Evolutionary conservation across 2,888 invertebrate genomes (phyloP).

Genomic region (Drosophila sordidapex): DNA sequence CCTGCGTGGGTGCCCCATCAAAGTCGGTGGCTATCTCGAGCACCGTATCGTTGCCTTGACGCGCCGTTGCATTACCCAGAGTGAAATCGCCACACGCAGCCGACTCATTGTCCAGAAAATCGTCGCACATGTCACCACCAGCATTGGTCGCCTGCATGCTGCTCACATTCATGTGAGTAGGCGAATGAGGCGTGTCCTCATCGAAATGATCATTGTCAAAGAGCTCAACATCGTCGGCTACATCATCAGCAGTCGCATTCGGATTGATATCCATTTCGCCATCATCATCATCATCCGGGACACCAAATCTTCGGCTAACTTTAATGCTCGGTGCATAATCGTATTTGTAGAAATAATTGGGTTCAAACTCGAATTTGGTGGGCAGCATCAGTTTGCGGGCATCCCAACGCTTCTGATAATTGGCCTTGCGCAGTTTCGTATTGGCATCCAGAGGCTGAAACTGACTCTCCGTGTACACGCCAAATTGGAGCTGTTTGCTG

Average conservation of each 20-base stretch:
- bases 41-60: constrained; percentile 72
- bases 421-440: constrained; percentile 78
- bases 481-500: constrained; percentile 76
- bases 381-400: constrained; percentile 83
- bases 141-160: not conserved
- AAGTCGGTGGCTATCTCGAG: constrained; percentile 86
- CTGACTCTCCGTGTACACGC: constrained; percentile 73
- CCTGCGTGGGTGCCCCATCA: constrained; percentile 88
- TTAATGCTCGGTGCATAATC: constrained; percentile 78
- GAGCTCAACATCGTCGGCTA: constrained; percentile 57
- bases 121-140: constrained; percentile 2
- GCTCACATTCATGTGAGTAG: constrained; percentile 32
- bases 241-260: constrained; percentile 37
- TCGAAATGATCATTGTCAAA: constrained; percentile 66
- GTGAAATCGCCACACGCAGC: constrained; percentile 5
- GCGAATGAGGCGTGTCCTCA: constrained; percentile 25
- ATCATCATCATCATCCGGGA: constrained; percentile 85
- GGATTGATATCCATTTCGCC: constrained; percentile 78
- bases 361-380: constrained; percentile 79
- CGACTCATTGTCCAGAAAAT: constrained; percentile 10
- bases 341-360: constrained; percentile 75
- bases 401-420: constrained; percentile 84
- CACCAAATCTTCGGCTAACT: constrained; percentile 52
- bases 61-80: constrained; percentile 59
- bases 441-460: constrained; percentile 77